Evolutionary conservation across 2,113 vertebrate species (phyloP), one percentile per base, ranked within the genome.

Genomic region (Stegostoma tigrinum): DNA sequence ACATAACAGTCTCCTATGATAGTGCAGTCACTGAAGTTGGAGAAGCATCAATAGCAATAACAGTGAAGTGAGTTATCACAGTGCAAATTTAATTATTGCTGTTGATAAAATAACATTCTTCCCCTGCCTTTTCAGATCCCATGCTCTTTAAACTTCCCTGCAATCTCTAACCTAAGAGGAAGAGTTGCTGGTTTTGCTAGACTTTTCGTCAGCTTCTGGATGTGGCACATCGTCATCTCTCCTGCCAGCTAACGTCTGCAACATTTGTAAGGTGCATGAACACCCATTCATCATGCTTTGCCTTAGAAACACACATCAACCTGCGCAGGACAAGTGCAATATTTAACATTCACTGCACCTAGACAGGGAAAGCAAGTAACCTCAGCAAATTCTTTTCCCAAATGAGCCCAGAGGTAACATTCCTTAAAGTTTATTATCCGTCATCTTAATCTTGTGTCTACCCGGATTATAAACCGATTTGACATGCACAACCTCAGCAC

Each of bases 341-440:
- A 95, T 95, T 95, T 72, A 48, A 75, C 94, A 95, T 27, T 95
- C 94, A 95, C 67, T 72, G 93, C 94, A 52, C 38, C 67, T 67
- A 72, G 94, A 30, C 67, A 70, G 67, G 42, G 52, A 95, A 72
- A 95, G 27, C n/a, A 94, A 66, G 64, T 70, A 68, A 94, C n/a
- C 64, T 94, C 90, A 94, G 90, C 90, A 94, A 45, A 94, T 94
- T 94, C 93, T 72, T 95, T 95, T 24, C 27, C 94, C 94, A 95
- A 95, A 95, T 72, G 66, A 72, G 68, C 94, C 68, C 67, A 52
- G 93, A 94, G 94, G 94, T 72, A 75, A 95, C 72, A 95, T 95
- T 72, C 68, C 68, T 75, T 75, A 72, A 72, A 42, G 38, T 95
- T 95, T 95, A 95, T 95, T 72, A 48, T 75, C 94, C 94, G 72